These are phyloP conservation scores for Peromyscus aztecus DNA, from an alignment of 2,797 vertebrate genomes.

Conservation along the genomic window DNA sequence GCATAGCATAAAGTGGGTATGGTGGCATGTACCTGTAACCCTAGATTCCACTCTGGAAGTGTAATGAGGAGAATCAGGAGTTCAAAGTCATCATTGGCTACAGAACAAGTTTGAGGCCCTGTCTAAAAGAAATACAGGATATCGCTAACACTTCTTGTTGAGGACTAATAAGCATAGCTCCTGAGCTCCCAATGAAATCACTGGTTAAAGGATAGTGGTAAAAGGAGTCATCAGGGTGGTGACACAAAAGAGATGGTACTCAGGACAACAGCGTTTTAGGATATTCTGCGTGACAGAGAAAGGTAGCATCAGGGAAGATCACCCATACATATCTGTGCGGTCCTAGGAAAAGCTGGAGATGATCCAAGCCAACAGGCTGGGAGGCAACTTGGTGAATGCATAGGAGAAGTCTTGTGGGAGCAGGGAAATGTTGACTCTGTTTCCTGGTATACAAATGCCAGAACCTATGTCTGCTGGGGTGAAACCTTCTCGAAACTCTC, in stretches of 20 bases:
- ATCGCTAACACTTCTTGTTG: neutral
- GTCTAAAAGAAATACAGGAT: neutral
- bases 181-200: conserved; percentile 14
- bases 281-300: neutral
- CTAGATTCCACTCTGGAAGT: neutral
- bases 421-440: neutral
- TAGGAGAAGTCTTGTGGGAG: neutral
- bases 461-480: neutral
- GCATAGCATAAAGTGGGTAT: neutral
- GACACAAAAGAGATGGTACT: neutral
- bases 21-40: neutral
- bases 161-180: neutral
- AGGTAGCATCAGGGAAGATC: neutral
- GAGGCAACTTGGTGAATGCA: neutral
- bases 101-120: neutral
- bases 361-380: neutral
- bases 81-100: neutral
- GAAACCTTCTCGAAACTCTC: neutral
- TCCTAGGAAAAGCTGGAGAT: neutral
- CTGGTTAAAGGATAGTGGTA: neutral
- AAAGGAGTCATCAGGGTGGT: neutral
- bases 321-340: neutral
- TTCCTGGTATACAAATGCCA: neutral
- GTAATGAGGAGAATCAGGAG: neutral
- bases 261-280: neutral